Base-by-base conservation (phyloP, 2,888 invertebrate species). In the Minunthozetes semirufus region DNA sequence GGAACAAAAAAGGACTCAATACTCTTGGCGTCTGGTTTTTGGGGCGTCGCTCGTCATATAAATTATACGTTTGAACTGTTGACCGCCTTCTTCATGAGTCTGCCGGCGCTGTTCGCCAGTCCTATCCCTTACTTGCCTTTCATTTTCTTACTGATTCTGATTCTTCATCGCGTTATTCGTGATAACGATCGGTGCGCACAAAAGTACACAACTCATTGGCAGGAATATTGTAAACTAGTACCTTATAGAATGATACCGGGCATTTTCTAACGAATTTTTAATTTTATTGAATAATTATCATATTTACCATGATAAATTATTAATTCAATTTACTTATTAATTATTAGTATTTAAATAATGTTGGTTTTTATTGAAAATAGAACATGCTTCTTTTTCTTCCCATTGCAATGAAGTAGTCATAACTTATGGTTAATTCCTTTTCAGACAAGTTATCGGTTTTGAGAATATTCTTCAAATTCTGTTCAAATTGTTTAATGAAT, bases 31-130 rank as follows among this genome's bases (percentile, higher is more conserved):
- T 85, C 86, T 38, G 88, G 88, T 25, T 87, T 84, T 81, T 88
- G 87, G 87, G 87, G 86, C 9, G 78, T 85, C 9, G 84, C 85
- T 5, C 82, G 88, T 15, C 87, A 88, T 80, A 84, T 87, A 76
- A 87, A 88, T 80, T 88, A 88, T 80, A 81, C 85, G 9, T 85
- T 86, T 48, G 88, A 88, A 81, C 80, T 87, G 22, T 70, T 83
- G 22, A 81, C 85, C 0, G 85, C 86, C 5, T 81, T 86, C 29
- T 81, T 81, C 73, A 88, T 87, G 86, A 82, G 84, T 56, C 77
- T 83, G 11, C 84, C 85, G 0, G 83, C 83, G 6, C 81, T 81
- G 29, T 82, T 83, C 68, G 79, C 80, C 13, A 83, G 85, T 63
- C 42, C 84, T 0, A 82, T 84, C 80, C 85, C 86, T 4, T 86